Evolutionary conservation across 2,113 vertebrate genomes (phyloP).

Genomic region (Saguinus midas): DNA sequence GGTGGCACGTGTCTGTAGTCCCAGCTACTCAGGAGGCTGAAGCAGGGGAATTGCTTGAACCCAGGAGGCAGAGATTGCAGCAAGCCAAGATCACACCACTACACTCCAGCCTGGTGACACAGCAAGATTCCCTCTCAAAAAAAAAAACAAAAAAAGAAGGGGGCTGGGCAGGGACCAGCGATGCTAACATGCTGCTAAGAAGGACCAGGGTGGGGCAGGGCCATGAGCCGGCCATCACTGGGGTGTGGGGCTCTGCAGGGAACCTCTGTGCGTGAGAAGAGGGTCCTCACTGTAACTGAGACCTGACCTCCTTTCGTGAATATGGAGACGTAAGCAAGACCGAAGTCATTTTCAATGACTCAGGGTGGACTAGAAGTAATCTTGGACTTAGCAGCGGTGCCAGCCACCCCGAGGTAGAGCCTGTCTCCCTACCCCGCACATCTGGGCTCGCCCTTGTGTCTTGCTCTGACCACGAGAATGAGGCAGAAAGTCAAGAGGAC

Average conservation of each 20-base stretch:
- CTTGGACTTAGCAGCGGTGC: background rate
- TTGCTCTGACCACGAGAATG: background rate
- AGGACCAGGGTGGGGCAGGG: background rate
- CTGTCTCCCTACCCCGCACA: rapidly evolving
- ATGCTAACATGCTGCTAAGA: background rate
- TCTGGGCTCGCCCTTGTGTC: background rate
- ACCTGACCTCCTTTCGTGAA: background rate
- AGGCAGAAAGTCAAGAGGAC: background rate
- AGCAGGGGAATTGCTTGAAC: too few relatives aligned
- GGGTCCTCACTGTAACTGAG: background rate
- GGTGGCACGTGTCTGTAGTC: too few relatives aligned
- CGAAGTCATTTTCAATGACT: background rate
- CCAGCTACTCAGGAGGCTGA: too few relatives aligned
- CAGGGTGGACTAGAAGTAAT: background rate
- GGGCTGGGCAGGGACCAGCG: background rate
- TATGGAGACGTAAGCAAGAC: background rate
- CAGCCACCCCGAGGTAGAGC: background rate
- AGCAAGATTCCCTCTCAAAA: rapidly evolving
- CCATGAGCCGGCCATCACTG: background rate
- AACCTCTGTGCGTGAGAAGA: background rate
- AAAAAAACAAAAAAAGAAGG: background rate
- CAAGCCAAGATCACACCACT: too few relatives aligned
- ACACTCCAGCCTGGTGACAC: too few relatives aligned
- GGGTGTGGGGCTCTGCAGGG: background rate
- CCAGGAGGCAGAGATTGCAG: too few relatives aligned